Evolutionary conservation across 2,888 invertebrate genomes (phyloP), one percentile per base, ranked within the genome.

Genomic region (Scaptomyza parva): DNA sequence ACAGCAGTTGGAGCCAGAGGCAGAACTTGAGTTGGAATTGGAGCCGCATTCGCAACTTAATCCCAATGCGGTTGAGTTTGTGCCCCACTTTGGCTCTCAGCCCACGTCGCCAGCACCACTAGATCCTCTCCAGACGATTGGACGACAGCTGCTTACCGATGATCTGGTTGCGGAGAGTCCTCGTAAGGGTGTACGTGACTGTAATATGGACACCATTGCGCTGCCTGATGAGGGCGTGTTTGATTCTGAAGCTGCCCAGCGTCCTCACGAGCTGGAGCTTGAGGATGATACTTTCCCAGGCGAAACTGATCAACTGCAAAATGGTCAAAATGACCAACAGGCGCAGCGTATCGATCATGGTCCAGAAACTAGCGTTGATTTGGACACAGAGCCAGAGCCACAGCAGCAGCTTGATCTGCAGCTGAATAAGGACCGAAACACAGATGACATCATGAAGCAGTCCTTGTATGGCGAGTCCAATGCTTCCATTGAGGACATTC

Each of bases 61-160:
- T 92, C 97, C 97, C 0, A 95, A 97, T 86, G 97, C 97, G 17
- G 95, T 95, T n/a, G 96, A 96, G 92, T 97, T 97, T 91, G 93
- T 97, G 62, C 91, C 91, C 3, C 80, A 72, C 14, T 89, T 86
- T 65, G 89, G 89, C 0, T 89, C 89, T 2, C 88, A 85, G 51
- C 96, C 96, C 6, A 92, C 93, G 5, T 94, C 94, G 6, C 94
- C 79, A 24, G 54, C 53, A 43, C 66, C 77, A 9, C 71, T 18
- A 6, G 83, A 76, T 14, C 55, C 77, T 0, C 8, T 81, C 0
- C 66, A 64, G n/a, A 24, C 67, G 1, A 14, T 66, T 26, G 65
- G 65, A 47, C 89, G 78, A 11, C 89, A 78, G 44, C 53, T 89
- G n/a, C 20, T 88, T 7, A 18, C 52, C 3, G 91, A 91, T 68